Conservation (phyloP, 2,113 vertebrate species). For the Opisthocomus hoazin region DNA sequence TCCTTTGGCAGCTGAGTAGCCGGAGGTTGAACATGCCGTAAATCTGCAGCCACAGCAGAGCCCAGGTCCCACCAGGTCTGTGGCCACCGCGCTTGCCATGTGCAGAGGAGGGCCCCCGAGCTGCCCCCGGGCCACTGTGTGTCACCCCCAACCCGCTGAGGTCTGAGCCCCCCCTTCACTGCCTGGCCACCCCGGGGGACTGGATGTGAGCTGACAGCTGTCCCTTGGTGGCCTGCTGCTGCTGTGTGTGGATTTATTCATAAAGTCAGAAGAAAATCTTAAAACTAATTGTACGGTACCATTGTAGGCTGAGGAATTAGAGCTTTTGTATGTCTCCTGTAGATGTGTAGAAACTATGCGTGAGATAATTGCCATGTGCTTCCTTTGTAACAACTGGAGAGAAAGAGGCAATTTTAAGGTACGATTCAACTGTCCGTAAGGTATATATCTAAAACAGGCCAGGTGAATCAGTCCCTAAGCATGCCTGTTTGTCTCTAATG, state of each 20-base stretch:
- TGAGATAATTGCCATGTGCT: not conserved
- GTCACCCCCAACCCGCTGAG: not conserved
- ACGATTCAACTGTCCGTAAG: not conserved
- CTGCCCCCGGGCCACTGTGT: accelerated
- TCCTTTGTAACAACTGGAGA: not conserved
- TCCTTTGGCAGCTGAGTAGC: constrained; percentile 28
- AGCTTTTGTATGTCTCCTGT: not conserved
- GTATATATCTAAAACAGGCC: not conserved
- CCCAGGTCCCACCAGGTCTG: not conserved
- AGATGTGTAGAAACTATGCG: not conserved
- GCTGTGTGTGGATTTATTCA: not conserved
- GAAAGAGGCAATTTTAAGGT: not conserved
- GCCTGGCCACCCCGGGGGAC: not conserved
- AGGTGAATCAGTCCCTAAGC: not conserved
- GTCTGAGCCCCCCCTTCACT: accelerated
- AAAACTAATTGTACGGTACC: not conserved
- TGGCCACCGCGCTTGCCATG: not conserved
- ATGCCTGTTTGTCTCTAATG: not conserved
- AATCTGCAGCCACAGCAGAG: constrained; percentile 13
- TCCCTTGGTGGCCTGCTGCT: not conserved
- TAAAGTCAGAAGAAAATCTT: not conserved
- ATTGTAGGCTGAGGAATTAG: not conserved
- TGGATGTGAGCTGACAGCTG: accelerated
- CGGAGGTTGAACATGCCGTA: not conserved
- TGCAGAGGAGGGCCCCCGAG: not conserved